phyloP scores from a whole-genome alignment of 2,888 invertebrate genomes.

The Oegoconia quadripuncta region DNA sequence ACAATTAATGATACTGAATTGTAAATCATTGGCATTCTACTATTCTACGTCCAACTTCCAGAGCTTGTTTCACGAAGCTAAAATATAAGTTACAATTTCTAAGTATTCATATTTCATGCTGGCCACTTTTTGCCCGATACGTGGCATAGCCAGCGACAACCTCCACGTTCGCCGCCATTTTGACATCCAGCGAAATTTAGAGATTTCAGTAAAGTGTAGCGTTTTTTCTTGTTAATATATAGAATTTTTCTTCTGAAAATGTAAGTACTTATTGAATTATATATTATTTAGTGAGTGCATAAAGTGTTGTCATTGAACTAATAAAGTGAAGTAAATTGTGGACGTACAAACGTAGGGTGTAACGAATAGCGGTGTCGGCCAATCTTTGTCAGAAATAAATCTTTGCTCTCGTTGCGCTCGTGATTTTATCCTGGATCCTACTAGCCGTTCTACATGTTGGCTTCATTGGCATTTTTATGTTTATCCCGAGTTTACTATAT shows the following conservation, averaged over 20 bases:
- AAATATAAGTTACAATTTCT: neutral
- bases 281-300: slow-evolving; percentile 14
- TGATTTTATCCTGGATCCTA: neutral
- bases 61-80: neutral
- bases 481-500: too few species aligned
- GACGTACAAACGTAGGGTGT: slow-evolving; percentile 55
- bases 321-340: slow-evolving; percentile 27
- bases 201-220: slow-evolving; percentile 85
- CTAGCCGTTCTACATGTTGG: neutral
- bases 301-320: slow-evolving; percentile 21
- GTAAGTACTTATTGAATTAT: slow-evolving; percentile 60
- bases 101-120: slow-evolving; percentile 36
- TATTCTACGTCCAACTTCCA: too few species aligned
- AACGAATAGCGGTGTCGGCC: slow-evolving; percentile 78
- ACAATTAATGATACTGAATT: too few species aligned
- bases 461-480: neutral
- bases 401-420: slow-evolving; percentile 14
- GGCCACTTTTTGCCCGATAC: slow-evolving; percentile 82
- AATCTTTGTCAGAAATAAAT: slow-evolving; percentile 57
- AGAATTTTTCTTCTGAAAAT: slow-evolving; percentile 75
- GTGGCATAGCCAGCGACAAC: slow-evolving; percentile 88
- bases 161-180: slow-evolving; percentile 90
- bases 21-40: too few species aligned
- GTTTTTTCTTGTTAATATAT: slow-evolving; percentile 81
- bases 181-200: slow-evolving; percentile 87